Base-by-base conservation (phyloP, 2,888 invertebrate genomes). In the Odontocerum albicorne region DNA sequence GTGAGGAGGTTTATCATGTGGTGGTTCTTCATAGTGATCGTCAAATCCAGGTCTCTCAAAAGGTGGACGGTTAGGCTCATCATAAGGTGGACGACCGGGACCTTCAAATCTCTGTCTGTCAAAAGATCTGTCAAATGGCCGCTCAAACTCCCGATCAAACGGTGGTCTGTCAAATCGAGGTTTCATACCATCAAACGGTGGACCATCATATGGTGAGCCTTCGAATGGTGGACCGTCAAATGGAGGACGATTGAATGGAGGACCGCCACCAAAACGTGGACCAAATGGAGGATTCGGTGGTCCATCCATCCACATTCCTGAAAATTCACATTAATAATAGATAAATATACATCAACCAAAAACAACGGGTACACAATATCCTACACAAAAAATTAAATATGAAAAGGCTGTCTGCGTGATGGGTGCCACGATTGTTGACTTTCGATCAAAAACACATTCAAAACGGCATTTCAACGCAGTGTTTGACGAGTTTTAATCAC, bases 211-310 rank as follows among this genome's bases (percentile, higher is more conserved):
- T 0, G 69, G 67, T 1, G 73, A 74, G 1, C 63, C 64, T 16
- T 66, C 66, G 63, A 72, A 73, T 39, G 65, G 60, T n/a, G 66
- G 66, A 27, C 62, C 59, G 16, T 56, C 51, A 12, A 56, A 56
- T 0, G 71, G 70, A 1, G 74, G 66, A 7, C 64, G 72, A 70
- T 74, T 55, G 59, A 65, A 67, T 42, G 65, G 61, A 8, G 66
- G 66, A 27, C 62, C 55, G 44, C 75, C 77, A 65, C 75, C 76
- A 65, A 76, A 78, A 3, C 76, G 67, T 2, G 74, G 73, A 12
- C 72, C 73, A 58, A 72, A 74, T 1, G 67, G 45, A 20, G 54
- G 60, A 38, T 27, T 55, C 12, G 54, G 57, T n/a, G n/a, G n/a
- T 38, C 51, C 71, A 66, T 57, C 75, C 70, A 59, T 74, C 79